Percentiles rank a stretch among this genome's conserved stretches.
Evolutionary conservation across 1,140 invertebrate genomes (phyloP).

Genomic region (Drosophila kanapiae): DNA sequence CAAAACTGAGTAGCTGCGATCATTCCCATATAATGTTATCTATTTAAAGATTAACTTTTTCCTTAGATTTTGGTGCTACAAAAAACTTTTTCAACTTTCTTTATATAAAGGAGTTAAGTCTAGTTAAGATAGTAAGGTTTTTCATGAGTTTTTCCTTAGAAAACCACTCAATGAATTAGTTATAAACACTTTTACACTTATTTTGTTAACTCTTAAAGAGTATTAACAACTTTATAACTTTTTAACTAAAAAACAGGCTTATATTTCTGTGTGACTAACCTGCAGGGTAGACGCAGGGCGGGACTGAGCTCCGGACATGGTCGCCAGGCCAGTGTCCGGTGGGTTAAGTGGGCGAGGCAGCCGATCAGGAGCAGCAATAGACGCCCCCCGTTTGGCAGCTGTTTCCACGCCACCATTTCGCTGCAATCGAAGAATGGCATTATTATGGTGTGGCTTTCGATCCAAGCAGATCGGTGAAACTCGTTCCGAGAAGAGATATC

Average conservation of each 20-base stretch:
- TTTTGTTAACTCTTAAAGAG: too few relatives aligned
- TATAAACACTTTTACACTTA: too few relatives aligned
- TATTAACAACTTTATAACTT: too few relatives aligned
- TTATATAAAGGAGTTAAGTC: too few relatives aligned
- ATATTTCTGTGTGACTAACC: conserved; percentile 57
- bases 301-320: conserved; percentile 85
- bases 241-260: too few relatives aligned
- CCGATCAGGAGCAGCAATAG: conserved; percentile 50
- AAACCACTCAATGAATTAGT: too few relatives aligned
- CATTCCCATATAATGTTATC: neutral
- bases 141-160: too few relatives aligned
- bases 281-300: conserved; percentile 82
- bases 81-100: neutral
- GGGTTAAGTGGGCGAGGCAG: conserved; percentile 55
- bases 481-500: conserved; percentile 45
- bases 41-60: neutral
- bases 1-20: neutral
- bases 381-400: conserved; percentile 50
- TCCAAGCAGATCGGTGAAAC: conserved; percentile 39
- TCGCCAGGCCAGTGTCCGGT: conserved; percentile 73
- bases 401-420: conserved; percentile 66
- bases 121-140: too few relatives aligned
- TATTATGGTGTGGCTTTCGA: conserved; percentile 26
- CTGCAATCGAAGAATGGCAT: conserved; percentile 56
- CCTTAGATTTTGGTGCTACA: neutral